Evolutionary conservation across 2,797 vertebrate genomes (phyloP), one percentile per base, ranked within the genome.

Genomic region (Darevskia nairensis): DNA sequence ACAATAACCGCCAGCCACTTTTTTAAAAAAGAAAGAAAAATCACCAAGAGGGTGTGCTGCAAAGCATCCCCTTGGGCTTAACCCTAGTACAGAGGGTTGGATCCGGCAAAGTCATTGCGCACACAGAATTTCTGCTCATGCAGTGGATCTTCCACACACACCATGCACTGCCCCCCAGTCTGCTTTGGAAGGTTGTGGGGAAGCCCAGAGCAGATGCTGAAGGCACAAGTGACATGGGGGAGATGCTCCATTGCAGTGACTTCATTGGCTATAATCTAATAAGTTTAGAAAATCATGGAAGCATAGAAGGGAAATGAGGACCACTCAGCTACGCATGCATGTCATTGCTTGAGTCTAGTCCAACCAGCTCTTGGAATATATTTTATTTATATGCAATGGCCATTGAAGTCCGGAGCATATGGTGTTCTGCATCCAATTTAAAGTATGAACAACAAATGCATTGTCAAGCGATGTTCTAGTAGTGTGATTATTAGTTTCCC

Each of bases 391-490:
- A 86, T 75, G 2, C 68, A 35, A 44, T 21, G 3, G 75, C 13
- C 1, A 23, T 7, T 64, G 82, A 1, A 0, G 17, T 2, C 76
- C 39, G 35, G 19, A 87, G 15, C 50, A 77, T 9, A 1, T 92
- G 77, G 75, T 71, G n/a, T 72, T 92, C 77, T 25, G 50, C 74
- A 64, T 87, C 27, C 15, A 8, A 69, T 8, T 82, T 86, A 90
- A 2, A 23, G 86, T 39, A 91, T 32, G 32, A 92, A 81, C 9
- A 92, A 85, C 89, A 94, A 91, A 89, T 46, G 2, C 84, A 4
- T 55, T 89, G 35, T 2, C 55, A 66, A 41, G 86, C 88, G 46
- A 32, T 80, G 85, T 89, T 89, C 79, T 1, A 8, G 78, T 84
- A 89, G 66, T 25, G 27, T 3, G 66, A 3, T 10, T 69, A 25